Evolutionary conservation across 2,113 vertebrate genomes (phyloP).

Genomic region (Mus musculus): GRCm39 chr13:83907501-83908000

Average conservation of each 20-base stretch:
- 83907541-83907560: neutral
- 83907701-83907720: neutral
- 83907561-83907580: neutral
- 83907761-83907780: neutral
- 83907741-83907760: neutral
- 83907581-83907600: neutral
- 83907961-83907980: neutral
- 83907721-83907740: neutral
- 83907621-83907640: slow-evolving; percentile 40
- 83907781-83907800: neutral
- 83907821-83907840: neutral
- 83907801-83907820: neutral
- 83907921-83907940: neutral
- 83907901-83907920: neutral
- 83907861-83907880: neutral
- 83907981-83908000: neutral
- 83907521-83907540: neutral
- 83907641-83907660: neutral
- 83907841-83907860: slow-evolving; percentile 40
- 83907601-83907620: neutral
- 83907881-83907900: slow-evolving; percentile 35
- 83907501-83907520: neutral
- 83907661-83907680: slow-evolving; percentile 1
- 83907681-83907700: neutral
- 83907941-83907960: neutral